Conservation (phyloP, 2,113 vertebrate genomes). For the Oryzias melastigma region DNA sequence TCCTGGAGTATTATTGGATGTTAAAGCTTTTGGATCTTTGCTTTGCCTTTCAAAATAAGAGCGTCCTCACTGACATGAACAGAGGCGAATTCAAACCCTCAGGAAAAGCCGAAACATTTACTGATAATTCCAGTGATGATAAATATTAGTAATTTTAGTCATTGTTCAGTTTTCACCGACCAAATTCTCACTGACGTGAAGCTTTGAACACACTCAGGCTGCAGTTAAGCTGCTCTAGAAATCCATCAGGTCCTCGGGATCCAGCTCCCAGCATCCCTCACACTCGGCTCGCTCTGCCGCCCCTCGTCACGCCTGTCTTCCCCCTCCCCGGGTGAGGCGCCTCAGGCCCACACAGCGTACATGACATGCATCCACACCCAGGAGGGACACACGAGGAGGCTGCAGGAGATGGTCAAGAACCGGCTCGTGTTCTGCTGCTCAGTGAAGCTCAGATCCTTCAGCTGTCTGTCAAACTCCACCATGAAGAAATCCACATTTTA, state of each 20-base stretch:
- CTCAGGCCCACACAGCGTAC: constrained; percentile 48
- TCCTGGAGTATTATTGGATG: no score
- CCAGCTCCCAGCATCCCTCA: constrained; percentile 14
- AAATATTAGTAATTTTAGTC: no score
- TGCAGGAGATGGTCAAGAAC: neutral
- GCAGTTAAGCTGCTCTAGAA: neutral
- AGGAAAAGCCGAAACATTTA: no score
- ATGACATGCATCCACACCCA: constrained; percentile 39
- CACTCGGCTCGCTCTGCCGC: constrained; percentile 52
- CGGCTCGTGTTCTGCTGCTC: constrained; percentile 1
- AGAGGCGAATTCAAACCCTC: no score
- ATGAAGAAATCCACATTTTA: no score
- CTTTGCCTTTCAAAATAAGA: no score
- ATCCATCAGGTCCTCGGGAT: constrained; percentile 20
- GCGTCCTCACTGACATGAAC: no score
- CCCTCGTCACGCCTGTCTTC: constrained; percentile 71
- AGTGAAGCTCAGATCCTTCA: neutral
- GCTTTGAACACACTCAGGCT: neutral
- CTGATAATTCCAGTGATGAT: no score
- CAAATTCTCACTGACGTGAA: neutral
- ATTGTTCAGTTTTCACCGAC: no score
- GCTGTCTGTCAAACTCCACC: no score
- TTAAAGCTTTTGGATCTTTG: no score
- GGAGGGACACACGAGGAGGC: constrained; percentile 3
- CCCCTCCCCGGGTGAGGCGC: constrained; percentile 37